phyloP scores from a whole-genome alignment of 2,888 invertebrate species.

The Ashinkailepas kermadecensis region DNA sequence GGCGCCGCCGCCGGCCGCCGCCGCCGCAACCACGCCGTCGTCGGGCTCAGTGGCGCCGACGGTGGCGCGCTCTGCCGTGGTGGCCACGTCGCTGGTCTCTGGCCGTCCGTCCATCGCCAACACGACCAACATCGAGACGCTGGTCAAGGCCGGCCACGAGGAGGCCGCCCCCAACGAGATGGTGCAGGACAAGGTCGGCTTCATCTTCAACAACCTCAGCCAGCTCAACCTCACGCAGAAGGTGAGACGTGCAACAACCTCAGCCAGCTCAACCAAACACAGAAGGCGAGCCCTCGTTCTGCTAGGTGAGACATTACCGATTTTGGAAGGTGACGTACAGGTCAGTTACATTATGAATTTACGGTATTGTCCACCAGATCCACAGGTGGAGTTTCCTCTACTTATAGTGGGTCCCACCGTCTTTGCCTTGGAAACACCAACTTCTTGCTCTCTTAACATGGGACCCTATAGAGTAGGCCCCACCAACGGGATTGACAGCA shows the following conservation, averaged over 20 bases:
- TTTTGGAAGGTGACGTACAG: too few species aligned
- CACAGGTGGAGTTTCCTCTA: too few species aligned
- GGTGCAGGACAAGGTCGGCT: slow-evolving; percentile 95
- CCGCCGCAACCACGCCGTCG: slow-evolving; percentile 19
- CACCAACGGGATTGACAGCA: too few species aligned
- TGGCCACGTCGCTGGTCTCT: slow-evolving; percentile 22
- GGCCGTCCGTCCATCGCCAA: slow-evolving; percentile 83
- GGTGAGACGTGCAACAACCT: slow-evolving; percentile 36
- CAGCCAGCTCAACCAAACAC: too few species aligned
- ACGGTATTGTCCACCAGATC: too few species aligned
- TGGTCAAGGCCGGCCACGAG: slow-evolving; percentile 85
- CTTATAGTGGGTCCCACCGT: too few species aligned
- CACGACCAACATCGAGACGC: slow-evolving; percentile 94
- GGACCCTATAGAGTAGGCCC: too few species aligned
- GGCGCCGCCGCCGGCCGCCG: slow-evolving; percentile 45
- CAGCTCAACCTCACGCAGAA: slow-evolving; percentile 89
- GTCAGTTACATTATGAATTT: too few species aligned
- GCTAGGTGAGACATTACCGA: too few species aligned
- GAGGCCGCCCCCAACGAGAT: slow-evolving; percentile 85
- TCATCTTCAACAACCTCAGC: slow-evolving; percentile 98
- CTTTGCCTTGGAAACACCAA: too few species aligned
- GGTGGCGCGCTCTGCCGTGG: background rate
- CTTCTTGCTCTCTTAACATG: too few species aligned
- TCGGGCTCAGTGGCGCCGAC: background rate
- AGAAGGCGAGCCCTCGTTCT: too few species aligned